Conservation (phyloP, 2,113 vertebrate species). For the Desmodus rotundus region DNA sequence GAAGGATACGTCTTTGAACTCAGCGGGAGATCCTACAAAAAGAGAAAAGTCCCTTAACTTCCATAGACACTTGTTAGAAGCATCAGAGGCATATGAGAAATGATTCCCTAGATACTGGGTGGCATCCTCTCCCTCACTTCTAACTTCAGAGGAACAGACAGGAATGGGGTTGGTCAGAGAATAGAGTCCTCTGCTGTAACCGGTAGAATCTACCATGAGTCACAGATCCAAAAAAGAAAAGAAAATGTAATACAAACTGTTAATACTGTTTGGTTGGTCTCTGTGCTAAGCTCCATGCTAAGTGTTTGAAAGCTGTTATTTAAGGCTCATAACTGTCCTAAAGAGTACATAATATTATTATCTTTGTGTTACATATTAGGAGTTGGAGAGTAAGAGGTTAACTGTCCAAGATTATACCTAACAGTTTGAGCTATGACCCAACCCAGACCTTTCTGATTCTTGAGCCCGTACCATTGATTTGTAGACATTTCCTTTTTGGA, state of each 20-base stretch:
- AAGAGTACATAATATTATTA: not conserved
- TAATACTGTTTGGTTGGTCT: not conserved
- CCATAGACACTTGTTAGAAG: not conserved
- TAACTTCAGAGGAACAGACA: not conserved
- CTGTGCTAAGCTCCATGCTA: not conserved
- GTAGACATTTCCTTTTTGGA: not conserved
- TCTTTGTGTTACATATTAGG: not conserved
- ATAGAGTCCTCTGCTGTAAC: not conserved
- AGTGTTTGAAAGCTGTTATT: not conserved
- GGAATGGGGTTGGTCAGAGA: not conserved
- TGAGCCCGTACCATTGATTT: not conserved
- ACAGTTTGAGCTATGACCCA: not conserved
- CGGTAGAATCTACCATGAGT: not conserved
- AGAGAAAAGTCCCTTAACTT: not conserved
- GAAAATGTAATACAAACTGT: not conserved
- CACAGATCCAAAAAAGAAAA: not conserved
- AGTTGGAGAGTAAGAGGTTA: not conserved
- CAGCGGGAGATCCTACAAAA: not conserved
- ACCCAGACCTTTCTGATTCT: not conserved
- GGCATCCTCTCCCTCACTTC: not conserved
- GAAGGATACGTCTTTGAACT: slow-evolving; percentile 25
- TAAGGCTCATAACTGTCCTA: not conserved
- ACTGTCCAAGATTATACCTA: not conserved
- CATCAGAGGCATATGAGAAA: not conserved
- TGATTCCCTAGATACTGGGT: not conserved